Evolutionary conservation across 2,888 invertebrate genomes (phyloP).

Genomic region (Micropterix aruncella): DNA sequence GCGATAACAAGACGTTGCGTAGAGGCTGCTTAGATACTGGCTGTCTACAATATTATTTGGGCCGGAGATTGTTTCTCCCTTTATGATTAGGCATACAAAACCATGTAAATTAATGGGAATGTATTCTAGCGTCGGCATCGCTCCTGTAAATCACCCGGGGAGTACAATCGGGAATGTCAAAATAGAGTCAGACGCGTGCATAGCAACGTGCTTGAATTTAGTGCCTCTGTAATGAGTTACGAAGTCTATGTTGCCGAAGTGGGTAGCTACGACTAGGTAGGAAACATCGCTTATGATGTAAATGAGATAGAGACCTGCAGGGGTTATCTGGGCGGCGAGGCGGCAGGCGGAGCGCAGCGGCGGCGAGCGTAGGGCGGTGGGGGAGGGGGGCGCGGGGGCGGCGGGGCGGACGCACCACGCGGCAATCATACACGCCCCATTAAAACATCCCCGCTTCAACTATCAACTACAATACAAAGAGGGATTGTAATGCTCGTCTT

Average conservation of each 20-base stretch:
- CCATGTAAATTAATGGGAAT: no score
- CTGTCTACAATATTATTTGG: no score
- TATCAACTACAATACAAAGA: conserved; percentile 8
- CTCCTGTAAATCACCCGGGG: no score
- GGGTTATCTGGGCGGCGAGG: not conserved
- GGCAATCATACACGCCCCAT: conserved; percentile 8
- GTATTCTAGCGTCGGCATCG: no score
- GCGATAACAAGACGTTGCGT: no score
- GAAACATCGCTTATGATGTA: not conserved
- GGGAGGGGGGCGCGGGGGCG: not conserved
- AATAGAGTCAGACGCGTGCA: no score
- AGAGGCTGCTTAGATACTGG: no score
- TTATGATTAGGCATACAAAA: no score
- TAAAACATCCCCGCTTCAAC: conserved; percentile 8
- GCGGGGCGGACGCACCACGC: not conserved
- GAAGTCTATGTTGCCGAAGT: not conserved
- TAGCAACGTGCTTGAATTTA: no score
- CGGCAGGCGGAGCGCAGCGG: not conserved
- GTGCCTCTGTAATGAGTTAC: not conserved
- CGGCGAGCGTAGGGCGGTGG: not conserved
- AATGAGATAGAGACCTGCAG: not conserved
- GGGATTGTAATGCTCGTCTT: no score
- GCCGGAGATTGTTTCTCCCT: no score
- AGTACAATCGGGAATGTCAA: no score
- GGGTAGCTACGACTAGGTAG: not conserved